phyloP scores from a whole-genome alignment of 2,797 vertebrate species.

The Melanotaenia boesemani region DNA sequence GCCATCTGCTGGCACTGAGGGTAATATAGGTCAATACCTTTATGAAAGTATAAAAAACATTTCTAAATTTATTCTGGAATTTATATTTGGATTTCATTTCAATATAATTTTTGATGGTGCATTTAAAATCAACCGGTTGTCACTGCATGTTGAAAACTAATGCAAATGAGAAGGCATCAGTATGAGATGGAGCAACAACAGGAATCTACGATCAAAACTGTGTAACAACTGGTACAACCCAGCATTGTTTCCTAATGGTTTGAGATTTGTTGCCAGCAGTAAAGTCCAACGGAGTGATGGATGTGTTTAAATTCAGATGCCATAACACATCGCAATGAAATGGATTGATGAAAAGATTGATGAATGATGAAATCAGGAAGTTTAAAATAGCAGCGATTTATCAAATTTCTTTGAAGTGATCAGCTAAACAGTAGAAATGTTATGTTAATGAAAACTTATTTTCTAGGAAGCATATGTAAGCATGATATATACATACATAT shows the following conservation, averaged over 20 bases:
- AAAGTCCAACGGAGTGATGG: background rate
- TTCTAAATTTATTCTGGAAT: no score
- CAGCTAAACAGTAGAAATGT: background rate
- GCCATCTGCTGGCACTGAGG: no score
- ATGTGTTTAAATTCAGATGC: background rate
- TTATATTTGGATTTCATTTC: no score
- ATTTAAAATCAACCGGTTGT: background rate
- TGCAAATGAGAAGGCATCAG: background rate
- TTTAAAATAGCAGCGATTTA: background rate
- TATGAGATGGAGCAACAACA: background rate
- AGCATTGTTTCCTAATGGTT: background rate
- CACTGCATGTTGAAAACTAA: background rate
- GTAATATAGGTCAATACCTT: no score
- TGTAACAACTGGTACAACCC: background rate
- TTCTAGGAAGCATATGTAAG: background rate
- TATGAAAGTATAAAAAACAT: no score
- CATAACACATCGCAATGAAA: background rate
- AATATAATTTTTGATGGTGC: no score
- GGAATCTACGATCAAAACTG: background rate
- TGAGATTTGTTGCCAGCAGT: background rate
- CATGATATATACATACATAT: no score
- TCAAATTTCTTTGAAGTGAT: background rate
- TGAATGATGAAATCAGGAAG: background rate
- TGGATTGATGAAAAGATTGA: background rate
- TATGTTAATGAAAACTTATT: background rate